Conservation (phyloP, 2,888 invertebrate species). For the Drosophila percnosoma region DNA sequence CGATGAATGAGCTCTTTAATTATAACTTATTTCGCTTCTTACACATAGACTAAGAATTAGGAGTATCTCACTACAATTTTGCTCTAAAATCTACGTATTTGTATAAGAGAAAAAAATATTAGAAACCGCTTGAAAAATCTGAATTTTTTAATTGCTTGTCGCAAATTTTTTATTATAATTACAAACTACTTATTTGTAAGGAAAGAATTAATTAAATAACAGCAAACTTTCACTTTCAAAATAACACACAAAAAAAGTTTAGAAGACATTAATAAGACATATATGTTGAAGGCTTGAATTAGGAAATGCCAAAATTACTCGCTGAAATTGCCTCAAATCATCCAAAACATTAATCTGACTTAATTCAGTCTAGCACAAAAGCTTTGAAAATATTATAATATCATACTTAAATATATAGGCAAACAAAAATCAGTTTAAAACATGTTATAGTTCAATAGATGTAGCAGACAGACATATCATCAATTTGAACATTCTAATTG, state of each 20-base stretch:
- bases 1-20: no score
- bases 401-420: background rate
- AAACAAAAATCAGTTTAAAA: background rate
- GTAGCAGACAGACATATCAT: background rate
- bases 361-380: background rate
- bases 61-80: no score
- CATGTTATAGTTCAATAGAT: background rate
- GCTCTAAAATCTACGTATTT: no score
- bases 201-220: no score
- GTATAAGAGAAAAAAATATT: no score
- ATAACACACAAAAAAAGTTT: background rate
- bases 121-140: no score
- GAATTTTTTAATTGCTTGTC: no score
- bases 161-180: no score
- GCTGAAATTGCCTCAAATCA: background rate
- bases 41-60: no score
- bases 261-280: background rate
- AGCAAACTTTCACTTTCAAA: background rate
- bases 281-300: background rate
- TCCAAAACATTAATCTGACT: background rate
- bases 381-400: background rate
- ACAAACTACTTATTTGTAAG: no score
- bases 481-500: background rate
- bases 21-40: no score
- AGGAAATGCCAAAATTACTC: background rate